These are phyloP conservation scores for Venturia canescens DNA, from an alignment of 1,140 invertebrate genomes.

Conservation along the genomic window DNA sequence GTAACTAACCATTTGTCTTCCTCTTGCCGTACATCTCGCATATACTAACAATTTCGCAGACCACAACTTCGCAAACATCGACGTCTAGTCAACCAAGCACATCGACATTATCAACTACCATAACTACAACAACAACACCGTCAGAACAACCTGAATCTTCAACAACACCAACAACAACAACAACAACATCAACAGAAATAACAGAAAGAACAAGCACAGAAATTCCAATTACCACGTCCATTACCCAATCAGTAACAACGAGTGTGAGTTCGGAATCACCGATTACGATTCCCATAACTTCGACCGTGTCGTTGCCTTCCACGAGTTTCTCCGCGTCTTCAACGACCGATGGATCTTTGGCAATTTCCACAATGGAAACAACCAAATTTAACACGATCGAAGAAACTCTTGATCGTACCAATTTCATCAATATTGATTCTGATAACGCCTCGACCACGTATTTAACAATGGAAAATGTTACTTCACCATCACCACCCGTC, in stretches of 20 bases:
- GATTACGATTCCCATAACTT: conserved; percentile 52
- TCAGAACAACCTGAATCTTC: not conserved
- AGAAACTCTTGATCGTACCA: conserved; percentile 70
- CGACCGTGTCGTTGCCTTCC: conserved; percentile 6
- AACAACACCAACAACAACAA: conserved; percentile 54
- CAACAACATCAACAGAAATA: conserved; percentile 55
- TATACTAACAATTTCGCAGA: conserved; percentile 76
- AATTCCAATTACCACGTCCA: conserved; percentile 46
- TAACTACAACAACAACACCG: conserved; percentile 56
- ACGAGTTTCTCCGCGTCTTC: not conserved
- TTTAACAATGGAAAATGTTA: conserved; percentile 56
- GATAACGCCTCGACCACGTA: conserved; percentile 53
- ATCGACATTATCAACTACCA: conserved; percentile 58
- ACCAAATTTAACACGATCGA: conserved; percentile 68
- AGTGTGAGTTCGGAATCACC: conserved; percentile 51
- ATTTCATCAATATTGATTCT: conserved; percentile 45
- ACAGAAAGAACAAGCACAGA: conserved; percentile 54
- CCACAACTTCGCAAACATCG: conserved; percentile 65
- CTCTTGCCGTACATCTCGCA: conserved; percentile 70
- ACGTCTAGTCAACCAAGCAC: conserved; percentile 51
- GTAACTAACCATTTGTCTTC: conserved; percentile 73
- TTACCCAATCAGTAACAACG: conserved; percentile 55
- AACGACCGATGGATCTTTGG: not conserved
- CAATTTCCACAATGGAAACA: conserved; percentile 43
- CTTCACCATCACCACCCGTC: conserved; percentile 44